Conservation (phyloP, 2,888 invertebrate genomes). For the Plebejus argus region DNA sequence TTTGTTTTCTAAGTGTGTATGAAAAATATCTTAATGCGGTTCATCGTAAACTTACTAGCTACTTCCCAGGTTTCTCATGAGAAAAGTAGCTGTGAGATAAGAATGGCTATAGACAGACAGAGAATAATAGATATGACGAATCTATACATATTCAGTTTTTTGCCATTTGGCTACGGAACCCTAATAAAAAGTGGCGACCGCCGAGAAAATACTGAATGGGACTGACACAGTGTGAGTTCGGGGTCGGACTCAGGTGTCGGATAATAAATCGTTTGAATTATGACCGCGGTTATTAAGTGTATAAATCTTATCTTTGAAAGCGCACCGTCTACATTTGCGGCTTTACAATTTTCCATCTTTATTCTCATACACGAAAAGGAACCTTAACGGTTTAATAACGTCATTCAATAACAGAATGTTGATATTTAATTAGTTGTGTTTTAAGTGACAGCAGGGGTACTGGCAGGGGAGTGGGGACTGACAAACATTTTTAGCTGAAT, state of each 20-base stretch:
- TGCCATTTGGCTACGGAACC: background rate
- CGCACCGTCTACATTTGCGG: slow-evolving; percentile 5
- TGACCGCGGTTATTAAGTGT: slow-evolving; percentile 17
- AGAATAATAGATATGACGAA: too few species aligned
- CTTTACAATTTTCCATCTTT: background rate
- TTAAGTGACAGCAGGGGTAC: too few species aligned
- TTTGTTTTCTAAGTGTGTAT: too few species aligned
- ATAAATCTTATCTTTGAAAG: slow-evolving; percentile 16
- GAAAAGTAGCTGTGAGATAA: background rate
- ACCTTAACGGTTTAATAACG: background rate
- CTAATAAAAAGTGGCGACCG: background rate
- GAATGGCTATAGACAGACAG: background rate
- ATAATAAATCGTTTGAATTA: slow-evolving; percentile 14
- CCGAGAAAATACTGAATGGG: slow-evolving; percentile 37
- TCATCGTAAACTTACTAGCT: too few species aligned
- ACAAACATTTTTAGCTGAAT: too few species aligned
- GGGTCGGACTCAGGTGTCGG: slow-evolving; percentile 25
- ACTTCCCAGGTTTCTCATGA: too few species aligned
- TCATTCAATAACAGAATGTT: too few species aligned
- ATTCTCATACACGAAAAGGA: background rate
- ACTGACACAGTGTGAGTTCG: slow-evolving; percentile 35
- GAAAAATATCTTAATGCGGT: too few species aligned
- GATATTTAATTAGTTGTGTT: too few species aligned
- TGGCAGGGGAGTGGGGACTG: too few species aligned
- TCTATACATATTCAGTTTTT: too few species aligned